A percentile compares a stretch with the other conserved stretches of the same genome.
Conservation (phyloP, 2,888 invertebrate species). For the Tetropium fuscum region DNA sequence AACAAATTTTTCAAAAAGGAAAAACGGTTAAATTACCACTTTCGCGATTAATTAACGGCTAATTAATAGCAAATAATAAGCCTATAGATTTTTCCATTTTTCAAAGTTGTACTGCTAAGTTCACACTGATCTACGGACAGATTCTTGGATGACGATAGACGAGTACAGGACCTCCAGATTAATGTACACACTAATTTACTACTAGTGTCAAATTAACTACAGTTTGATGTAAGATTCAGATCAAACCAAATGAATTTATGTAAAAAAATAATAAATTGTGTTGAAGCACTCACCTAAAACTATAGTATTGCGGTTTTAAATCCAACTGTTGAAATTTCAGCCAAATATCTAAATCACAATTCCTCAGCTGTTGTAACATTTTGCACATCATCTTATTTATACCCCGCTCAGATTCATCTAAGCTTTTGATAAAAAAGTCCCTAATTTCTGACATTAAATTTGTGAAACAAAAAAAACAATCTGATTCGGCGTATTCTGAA, state of each 20-base stretch:
- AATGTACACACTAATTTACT: too few species aligned
- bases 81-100: too few species aligned
- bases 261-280: too few species aligned
- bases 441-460: constrained; percentile 98
- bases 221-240: too few species aligned
- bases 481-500: constrained; percentile 93
- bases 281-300: constrained; percentile 77
- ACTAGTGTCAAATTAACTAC: too few species aligned
- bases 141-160: too few species aligned
- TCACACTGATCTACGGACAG: too few species aligned
- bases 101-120: too few species aligned
- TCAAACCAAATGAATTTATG: too few species aligned
- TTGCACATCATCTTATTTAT: constrained; percentile 91
- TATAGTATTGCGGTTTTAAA: constrained; percentile 95
- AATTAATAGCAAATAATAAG: too few species aligned
- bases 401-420: constrained; percentile 94
- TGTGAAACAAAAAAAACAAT: constrained; percentile 98
- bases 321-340: constrained; percentile 84
- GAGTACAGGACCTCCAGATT: too few species aligned
- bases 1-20: background rate
- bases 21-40: background rate
- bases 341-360: constrained; percentile 83
- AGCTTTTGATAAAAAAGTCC: constrained; percentile 95
- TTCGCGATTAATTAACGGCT: background rate
- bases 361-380: constrained; percentile 80